Evolutionary conservation across 2,113 vertebrate genomes (phyloP), one percentile per base, ranked within the genome.

Genomic region (Typhlomys cinereus): DNA sequence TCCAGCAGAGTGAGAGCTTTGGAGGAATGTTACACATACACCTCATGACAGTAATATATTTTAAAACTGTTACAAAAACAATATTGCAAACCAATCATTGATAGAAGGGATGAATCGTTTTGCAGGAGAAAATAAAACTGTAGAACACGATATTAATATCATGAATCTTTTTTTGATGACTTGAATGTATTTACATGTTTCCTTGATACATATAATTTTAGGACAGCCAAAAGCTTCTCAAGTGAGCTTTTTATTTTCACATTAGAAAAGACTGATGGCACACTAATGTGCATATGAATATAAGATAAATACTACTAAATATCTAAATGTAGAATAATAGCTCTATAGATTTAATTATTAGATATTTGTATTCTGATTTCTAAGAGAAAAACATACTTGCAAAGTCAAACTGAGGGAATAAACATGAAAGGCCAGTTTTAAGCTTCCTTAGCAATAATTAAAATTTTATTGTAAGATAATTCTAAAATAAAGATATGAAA

Each of bases 241-340:
- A n/a, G n/a, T n/a, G n/a, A n/a, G n/a, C n/a, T n/a, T n/a, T n/a
- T n/a, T n/a, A n/a, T n/a, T n/a, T n/a, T n/a, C n/a, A n/a, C 8
- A n/a, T 74, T 78, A 62, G n/a, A 88, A 92, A 85, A 82, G 39
- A 29, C 5, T 50, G 34, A 76, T 88, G 25, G 70, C 76, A 82
- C 41, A 54, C 25, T 67, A 75, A 80, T 36, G 75, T 50, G 66
- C 21, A 71, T 57, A n/a, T n/a, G n/a, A n/a, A n/a, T n/a, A n/a
- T 57, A 52, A 20, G 61, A 15, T 75, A 87, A 23, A 62, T 62
- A 80, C 61, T 57, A 69, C 3, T 62, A 91, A 78, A 21, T 69
- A 57, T 84, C 95, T 85, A 46, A 90, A 89, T 75, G 73, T 54
- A 80, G 25, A 74, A 76, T 52, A 84, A 84, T 87, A 9, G 17